A percentile compares a stretch with the other conserved stretches of the same genome.
Evolutionary conservation across 2,888 invertebrate species (phyloP).

Genomic region (Pherbina coryleti): DNA sequence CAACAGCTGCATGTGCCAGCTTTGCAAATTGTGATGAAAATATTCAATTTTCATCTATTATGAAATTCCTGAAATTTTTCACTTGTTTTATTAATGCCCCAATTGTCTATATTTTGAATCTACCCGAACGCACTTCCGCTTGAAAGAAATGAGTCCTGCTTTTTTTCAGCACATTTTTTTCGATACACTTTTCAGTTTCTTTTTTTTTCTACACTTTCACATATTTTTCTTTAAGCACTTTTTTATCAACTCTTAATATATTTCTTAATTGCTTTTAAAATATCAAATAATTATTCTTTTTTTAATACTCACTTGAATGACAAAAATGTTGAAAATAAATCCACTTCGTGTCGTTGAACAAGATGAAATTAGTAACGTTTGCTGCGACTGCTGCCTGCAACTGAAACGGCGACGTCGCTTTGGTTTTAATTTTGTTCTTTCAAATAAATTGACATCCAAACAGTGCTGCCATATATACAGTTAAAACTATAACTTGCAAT

Average conservation of each 20-base stretch:
- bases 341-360: slow-evolving; percentile 16
- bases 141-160: too few species aligned
- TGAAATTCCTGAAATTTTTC: too few species aligned
- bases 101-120: too few species aligned
- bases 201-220: not conserved
- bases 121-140: too few species aligned
- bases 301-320: slow-evolving; percentile 59
- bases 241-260: not conserved
- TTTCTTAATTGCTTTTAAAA: not conserved
- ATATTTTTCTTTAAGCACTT: not conserved
- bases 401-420: slow-evolving; percentile 29
- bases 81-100: too few species aligned
- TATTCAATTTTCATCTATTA: too few species aligned
- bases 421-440: not conserved
- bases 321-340: slow-evolving; percentile 58
- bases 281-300: not conserved
- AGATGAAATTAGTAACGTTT: slow-evolving; percentile 24
- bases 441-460: too few species aligned
- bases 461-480: too few species aligned
- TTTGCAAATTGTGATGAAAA: too few species aligned
- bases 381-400: slow-evolving; percentile 38
- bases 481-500: too few species aligned
- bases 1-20: too few species aligned
- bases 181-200: not conserved
- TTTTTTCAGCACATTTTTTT: not conserved